Percentiles rank a stretch among this genome's conserved stretches.
These are phyloP conservation scores for Poecilobothrus nobilitatus DNA, from an alignment of 2,888 invertebrate species.

Conservation along the genomic window DNA sequence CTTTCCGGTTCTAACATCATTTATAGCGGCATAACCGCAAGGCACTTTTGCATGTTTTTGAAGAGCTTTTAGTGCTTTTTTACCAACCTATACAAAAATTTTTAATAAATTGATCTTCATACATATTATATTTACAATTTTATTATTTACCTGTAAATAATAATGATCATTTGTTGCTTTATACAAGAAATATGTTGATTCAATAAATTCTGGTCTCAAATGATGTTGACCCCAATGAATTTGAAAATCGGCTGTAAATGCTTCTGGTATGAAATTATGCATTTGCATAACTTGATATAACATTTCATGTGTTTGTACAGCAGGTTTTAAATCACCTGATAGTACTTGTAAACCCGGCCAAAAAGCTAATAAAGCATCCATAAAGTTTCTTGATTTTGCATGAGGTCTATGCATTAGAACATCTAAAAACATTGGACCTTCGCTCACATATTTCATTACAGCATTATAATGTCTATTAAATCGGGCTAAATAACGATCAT, in stretches of 20 bases:
- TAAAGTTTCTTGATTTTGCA: constrained; percentile 88
- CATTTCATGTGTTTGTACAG: constrained; percentile 99
- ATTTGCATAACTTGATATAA: constrained; percentile 95
- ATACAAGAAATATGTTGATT: constrained; percentile 95
- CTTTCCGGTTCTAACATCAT: constrained; percentile 80
- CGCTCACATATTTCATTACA: constrained; percentile 92
- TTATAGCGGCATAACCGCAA: constrained; percentile 97
- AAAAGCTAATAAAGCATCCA: constrained; percentile 95
- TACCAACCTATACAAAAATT: constrained; percentile 52
- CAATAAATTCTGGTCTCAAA: constrained; percentile 91
- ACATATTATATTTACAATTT: too few relatives aligned
- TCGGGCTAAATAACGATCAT: constrained; percentile 85
- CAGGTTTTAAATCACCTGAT: constrained; percentile 87
- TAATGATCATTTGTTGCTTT: constrained; percentile 93
- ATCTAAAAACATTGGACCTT: constrained; percentile 86
- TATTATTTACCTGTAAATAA: constrained; percentile 62
- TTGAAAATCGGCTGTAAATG: constrained; percentile 95
- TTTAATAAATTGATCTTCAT: background rate
- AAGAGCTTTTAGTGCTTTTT: constrained; percentile 76
- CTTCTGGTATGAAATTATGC: constrained; percentile 97
- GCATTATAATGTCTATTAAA: constrained; percentile 94
- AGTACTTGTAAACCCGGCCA: constrained; percentile 94
- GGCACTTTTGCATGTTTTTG: constrained; percentile 87
- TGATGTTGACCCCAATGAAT: constrained; percentile 99
- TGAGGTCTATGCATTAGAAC: constrained; percentile 94